These are phyloP conservation scores for Rostratula benghalensis DNA, from an alignment of 2,113 vertebrate species.

Conservation along the genomic window DNA sequence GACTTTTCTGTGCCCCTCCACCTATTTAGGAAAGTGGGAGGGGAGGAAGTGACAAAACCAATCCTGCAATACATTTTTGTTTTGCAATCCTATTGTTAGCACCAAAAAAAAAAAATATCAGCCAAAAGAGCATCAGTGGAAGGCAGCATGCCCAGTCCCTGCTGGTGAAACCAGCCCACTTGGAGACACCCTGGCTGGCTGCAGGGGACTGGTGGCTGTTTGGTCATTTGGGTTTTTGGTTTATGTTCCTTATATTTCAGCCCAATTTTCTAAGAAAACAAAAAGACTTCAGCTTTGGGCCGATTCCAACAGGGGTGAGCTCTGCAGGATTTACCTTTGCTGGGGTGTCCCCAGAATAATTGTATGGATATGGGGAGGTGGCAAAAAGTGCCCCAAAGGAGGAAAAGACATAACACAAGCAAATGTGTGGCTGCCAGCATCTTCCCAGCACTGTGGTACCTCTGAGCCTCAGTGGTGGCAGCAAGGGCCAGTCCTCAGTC, in stretches of 20 bases:
- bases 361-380: not conserved
- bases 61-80: not conserved
- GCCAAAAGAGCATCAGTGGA: not conserved
- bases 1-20: not conserved
- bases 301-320: not conserved
- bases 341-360: rapidly evolving
- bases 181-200: not conserved
- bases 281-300: not conserved
- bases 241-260: not conserved
- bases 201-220: not conserved
- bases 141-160: not conserved
- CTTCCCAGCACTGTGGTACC: not conserved
- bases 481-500: not conserved
- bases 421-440: not conserved
- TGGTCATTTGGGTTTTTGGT: not conserved
- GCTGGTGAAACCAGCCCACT: not conserved
- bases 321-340: not conserved
- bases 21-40: not conserved
- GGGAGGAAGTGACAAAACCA: not conserved
- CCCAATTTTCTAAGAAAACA: not conserved
- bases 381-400: not conserved
- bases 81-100: slow-evolving; percentile 12
- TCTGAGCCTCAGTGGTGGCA: not conserved
- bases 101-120: not conserved
- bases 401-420: not conserved